Evolutionary conservation across 2,797 vertebrate species (phyloP).

Genomic region (Myotis daubentonii): DNA sequence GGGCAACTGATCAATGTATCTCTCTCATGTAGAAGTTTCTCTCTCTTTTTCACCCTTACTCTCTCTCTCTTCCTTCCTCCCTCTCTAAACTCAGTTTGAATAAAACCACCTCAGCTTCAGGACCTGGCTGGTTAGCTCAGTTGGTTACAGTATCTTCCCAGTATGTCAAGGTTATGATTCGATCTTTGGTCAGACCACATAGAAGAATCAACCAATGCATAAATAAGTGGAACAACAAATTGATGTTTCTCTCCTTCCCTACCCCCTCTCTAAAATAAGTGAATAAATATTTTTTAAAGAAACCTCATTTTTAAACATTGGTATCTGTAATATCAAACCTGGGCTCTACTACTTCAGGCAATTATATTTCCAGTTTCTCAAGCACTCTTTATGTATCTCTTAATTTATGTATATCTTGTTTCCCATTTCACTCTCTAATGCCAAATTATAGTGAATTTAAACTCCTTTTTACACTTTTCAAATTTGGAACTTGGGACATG

Average conservation of each 20-base stretch:
- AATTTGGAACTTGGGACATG: background rate
- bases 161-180: background rate
- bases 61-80: background rate
- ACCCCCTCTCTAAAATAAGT: background rate
- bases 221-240: background rate
- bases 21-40: background rate
- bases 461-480: background rate
- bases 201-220: background rate
- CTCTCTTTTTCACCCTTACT: too few species aligned
- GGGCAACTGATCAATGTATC: background rate
- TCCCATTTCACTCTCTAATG: background rate
- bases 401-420: background rate
- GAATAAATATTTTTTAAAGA: background rate
- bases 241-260: background rate
- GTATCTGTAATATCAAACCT: background rate
- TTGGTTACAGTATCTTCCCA: background rate
- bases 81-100: background rate
- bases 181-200: background rate
- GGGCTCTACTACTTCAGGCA: background rate
- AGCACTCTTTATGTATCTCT: background rate
- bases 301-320: background rate
- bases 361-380: background rate
- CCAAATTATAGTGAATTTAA: slow-evolving; percentile 2
- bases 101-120: background rate
- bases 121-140: background rate